phyloP scores from a whole-genome alignment of 2,113 vertebrate species.

The Paratilapia polleni region DNA sequence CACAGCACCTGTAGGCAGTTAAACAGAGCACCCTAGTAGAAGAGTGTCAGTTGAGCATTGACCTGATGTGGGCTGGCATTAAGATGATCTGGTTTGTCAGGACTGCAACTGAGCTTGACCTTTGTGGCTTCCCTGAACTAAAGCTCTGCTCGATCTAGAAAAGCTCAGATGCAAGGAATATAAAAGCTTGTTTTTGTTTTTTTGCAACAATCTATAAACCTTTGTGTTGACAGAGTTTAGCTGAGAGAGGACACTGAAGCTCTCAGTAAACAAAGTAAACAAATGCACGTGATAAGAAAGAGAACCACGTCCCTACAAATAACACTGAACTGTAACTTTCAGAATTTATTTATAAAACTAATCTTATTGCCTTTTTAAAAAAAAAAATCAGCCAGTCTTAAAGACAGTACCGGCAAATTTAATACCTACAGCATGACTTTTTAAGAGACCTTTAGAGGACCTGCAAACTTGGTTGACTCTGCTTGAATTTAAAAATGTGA shows the following conservation, averaged over 20 bases:
- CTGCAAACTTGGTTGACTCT: background rate
- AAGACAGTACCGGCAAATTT: background rate
- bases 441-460: background rate
- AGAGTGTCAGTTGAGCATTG: background rate
- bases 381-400: too few species aligned
- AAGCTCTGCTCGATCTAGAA: background rate
- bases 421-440: background rate
- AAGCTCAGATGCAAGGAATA: background rate
- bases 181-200: background rate
- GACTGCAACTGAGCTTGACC: background rate
- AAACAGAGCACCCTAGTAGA: background rate
- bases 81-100: background rate
- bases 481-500: background rate
- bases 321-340: background rate
- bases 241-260: background rate
- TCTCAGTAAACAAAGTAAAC: background rate
- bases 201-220: fast-evolving
- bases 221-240: background rate
- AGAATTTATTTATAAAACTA: background rate
- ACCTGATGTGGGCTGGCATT: background rate
- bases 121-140: background rate
- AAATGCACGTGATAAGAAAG: background rate
- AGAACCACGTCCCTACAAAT: background rate
- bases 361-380: too few species aligned
- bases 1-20: background rate